phyloP scores from a whole-genome alignment of 1,140 invertebrate genomes.

The Condylostylus longicornis region DNA sequence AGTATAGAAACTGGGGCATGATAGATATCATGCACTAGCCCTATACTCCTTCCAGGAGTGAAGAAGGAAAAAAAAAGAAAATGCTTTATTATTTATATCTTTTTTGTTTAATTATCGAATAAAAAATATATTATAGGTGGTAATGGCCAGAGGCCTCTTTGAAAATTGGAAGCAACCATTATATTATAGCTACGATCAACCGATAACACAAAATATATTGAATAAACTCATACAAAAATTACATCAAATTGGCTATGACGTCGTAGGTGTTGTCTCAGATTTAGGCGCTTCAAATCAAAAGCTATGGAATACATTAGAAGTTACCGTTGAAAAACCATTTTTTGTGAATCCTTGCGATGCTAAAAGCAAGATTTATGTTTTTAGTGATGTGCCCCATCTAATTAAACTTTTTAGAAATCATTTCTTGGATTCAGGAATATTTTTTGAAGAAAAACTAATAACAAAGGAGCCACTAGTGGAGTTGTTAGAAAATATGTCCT shows the following conservation, averaged over 20 bases:
- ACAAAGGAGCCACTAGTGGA: not conserved
- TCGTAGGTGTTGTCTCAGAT: conserved; percentile 16
- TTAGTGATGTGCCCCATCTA: conserved; percentile 15
- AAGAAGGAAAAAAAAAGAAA: conserved; percentile 8
- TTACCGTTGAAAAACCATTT: conserved; percentile 5
- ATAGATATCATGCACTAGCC: too few species aligned
- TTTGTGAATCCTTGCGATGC: conserved; percentile 11
- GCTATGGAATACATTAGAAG: conserved; percentile 9
- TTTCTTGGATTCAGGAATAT: too few species aligned
- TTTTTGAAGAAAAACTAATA: not conserved
- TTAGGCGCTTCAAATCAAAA: conserved; percentile 16
- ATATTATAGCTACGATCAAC: conserved; percentile 17
- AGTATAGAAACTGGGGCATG: too few species aligned
- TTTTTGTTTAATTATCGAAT: too few species aligned
- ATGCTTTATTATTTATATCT: conserved; percentile 2
- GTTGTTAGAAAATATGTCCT: not conserved
- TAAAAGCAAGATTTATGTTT: conserved; percentile 11
- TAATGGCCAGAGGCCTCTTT: conserved; percentile 16
- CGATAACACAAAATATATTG: conserved; percentile 14
- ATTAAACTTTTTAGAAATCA: conserved; percentile 18
- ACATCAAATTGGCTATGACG: conserved; percentile 11
- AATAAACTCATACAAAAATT: conserved; percentile 12
- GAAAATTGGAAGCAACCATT: conserved; percentile 22
- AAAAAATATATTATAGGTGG: conserved; percentile 11
- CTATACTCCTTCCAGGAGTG: too few species aligned